Base-by-base conservation (phyloP, 2,113 vertebrate species). In the Clinocottus analis region DNA sequence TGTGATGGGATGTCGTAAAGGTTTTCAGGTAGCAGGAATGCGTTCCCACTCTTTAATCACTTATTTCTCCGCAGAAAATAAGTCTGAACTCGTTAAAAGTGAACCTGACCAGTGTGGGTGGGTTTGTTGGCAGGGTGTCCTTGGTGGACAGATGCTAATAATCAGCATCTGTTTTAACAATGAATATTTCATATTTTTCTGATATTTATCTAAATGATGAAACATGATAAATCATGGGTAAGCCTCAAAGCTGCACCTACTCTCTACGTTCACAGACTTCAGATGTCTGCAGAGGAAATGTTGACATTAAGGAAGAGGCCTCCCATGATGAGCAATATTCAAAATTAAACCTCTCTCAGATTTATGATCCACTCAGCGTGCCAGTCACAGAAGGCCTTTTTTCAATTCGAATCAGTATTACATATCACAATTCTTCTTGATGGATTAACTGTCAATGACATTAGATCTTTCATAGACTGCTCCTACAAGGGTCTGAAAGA, bases 1-100 rank as follows among this genome's bases (percentile, higher is more conserved):
- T 21, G 29, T 61, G 41, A 29, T 72, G 55, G 77, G 19, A 56
- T 37, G 14, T n/a, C 61, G 23, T 19, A 25, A 37, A 62, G 11
- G 25, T 72, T 9, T 39, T 77, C 25, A 37, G 11, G 62, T 82
- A 39, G 5, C 45, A 65, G 39, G 23, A n/a, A 59, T 47, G 4
- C 55, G 49, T 5, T 33, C 33, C 43, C 41, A 16, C 21, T 72
- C 35, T 69, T 13, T 27, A 10, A 31, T 31, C 29, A 31, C 2
- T 31, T 31, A 31, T 31, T 31, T 31, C 29, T 7, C 17, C 10
- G 7, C 72, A 55, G 25, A 35, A 73, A 77, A 75, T 63, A 67
- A 61, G 23, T 56, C 9, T 53, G 29, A 41, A 49, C 39, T 86
- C 74, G 80, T 85, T 82, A 89, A 86, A 79, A 62, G 1, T 68